Conservation (phyloP, 2,113 vertebrate genomes). For the Microcebus murinus region DNA sequence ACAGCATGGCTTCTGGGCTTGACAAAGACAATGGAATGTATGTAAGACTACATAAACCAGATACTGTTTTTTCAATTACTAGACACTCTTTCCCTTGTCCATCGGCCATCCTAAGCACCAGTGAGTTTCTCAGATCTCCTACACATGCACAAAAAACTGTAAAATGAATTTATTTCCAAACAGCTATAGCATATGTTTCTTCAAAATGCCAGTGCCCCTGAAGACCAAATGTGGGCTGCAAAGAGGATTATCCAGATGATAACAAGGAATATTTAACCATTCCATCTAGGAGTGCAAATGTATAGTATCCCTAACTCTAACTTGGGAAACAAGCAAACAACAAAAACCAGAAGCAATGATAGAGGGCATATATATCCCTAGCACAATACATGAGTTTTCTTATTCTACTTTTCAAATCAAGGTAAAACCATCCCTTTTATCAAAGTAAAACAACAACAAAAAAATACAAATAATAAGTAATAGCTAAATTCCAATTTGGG, state of each 20-base stretch:
- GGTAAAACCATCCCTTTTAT: neutral
- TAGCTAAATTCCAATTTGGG: constrained; percentile 7
- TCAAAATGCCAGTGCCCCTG: neutral
- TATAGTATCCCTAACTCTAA: neutral
- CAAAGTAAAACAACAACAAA: neutral
- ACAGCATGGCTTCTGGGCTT: neutral
- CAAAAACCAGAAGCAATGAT: neutral
- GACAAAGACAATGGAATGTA: neutral
- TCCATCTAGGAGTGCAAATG: neutral
- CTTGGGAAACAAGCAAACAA: neutral
- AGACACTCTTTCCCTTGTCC: neutral
- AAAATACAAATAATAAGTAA: neutral
- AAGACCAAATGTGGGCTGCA: neutral
- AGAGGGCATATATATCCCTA: neutral
- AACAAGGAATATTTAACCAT: neutral
- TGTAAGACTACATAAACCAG: neutral
- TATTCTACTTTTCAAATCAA: neutral
- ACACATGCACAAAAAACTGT: neutral
- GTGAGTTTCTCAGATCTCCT: neutral
- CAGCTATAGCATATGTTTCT: neutral
- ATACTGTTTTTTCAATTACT: neutral
- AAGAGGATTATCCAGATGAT: neutral
- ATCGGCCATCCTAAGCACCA: neutral
- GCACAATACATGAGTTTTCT: neutral
- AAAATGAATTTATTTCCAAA: constrained; percentile 42